A percentile compares a stretch with the other conserved stretches of the same genome.
These are phyloP conservation scores for Epinotia nisella DNA, from an alignment of 2,888 invertebrate species.

Conservation along the genomic window DNA sequence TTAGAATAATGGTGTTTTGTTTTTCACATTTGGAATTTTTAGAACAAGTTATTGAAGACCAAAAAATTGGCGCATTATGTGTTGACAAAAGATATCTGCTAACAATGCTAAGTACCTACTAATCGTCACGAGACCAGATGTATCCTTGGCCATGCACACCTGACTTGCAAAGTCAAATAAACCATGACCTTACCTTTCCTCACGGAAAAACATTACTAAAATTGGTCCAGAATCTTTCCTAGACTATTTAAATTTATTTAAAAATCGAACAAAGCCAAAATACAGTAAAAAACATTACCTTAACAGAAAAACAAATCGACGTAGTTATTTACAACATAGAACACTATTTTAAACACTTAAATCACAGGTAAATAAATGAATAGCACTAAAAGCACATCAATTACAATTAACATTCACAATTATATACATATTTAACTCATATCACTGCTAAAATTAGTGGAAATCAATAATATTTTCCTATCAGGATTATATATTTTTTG, in stretches of 20 bases:
- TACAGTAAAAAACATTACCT: slow-evolving; percentile 49
- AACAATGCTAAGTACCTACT: slow-evolving; percentile 18
- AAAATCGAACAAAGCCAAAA: slow-evolving; percentile 2
- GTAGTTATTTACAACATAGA: slow-evolving; percentile 47
- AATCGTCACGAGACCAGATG: slow-evolving; percentile 31
- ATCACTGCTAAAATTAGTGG: slow-evolving; percentile 48
- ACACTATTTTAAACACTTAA: slow-evolving; percentile 47
- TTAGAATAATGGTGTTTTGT: not conserved
- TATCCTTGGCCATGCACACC: slow-evolving; percentile 24
- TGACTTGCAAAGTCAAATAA: slow-evolving; percentile 30
- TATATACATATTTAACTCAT: slow-evolving; percentile 46
- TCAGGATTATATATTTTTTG: slow-evolving; percentile 28
- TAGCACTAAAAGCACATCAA: slow-evolving; percentile 57
- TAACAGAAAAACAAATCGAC: slow-evolving; percentile 48
- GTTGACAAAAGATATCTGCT: slow-evolving; percentile 9
- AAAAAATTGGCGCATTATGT: not conserved
- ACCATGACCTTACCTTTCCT: slow-evolving; percentile 27
- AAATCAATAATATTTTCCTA: slow-evolving; percentile 52
- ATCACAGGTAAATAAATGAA: slow-evolving; percentile 52
- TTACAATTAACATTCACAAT: slow-evolving; percentile 46
- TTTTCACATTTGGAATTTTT: too few species aligned
- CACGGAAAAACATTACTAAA: not conserved
- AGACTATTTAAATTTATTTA: not conserved
- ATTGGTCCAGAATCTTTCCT: not conserved
- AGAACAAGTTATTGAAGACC: not conserved